Evolutionary conservation across 2,797 vertebrate species (phyloP), one percentile per base, ranked within the genome.

Genomic region (Mergus octosetaceus): DNA sequence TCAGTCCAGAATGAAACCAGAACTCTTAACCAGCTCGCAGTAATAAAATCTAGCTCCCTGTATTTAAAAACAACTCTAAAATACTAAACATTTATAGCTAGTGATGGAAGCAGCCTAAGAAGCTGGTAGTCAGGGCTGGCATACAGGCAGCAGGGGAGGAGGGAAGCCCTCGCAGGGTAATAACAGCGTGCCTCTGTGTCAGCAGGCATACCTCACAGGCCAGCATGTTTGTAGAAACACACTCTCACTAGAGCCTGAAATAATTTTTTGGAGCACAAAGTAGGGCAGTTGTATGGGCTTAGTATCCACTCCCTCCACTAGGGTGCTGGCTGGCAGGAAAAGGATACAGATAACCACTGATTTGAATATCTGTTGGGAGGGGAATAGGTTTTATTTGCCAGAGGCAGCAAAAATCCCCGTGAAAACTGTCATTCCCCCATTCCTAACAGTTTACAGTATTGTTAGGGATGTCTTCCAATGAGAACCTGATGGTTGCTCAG

Each of bases 271-370:
- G 62, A 89, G 36, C 18, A 36, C 36, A 84, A 80, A 90, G 62
- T 4, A 84, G 83, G 32, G 60, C 71, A 74, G 51, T 32, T 71
- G 90, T 32, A 85, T 0, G 4, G 15, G 57, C 68, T 79, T 53
- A 39, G 38, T 9, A 73, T 58, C 25, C 41, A 90, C 20, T 22
- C 32, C 7, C 20, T 76, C 58, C 66, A 54, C 49, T 41, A 58
- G 74, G 71, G 64, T 71, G 53, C 60, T 68, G 74, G 43, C 64
- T 90, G 77, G n/a, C 77, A 93, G 80, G 77, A 94, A 89, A 62
- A 79, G 47, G 74, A 82, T 41, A 54, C 30, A 92, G 84, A 82
- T 77, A 93, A 94, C 34, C 61, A 74, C n/a, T 2, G 12, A 43
- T 51, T 57, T 17, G 39, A 85, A 18, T 57, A 12, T 54, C 51